A percentile compares a stretch with the other conserved stretches of the same genome.
These are phyloP conservation scores for Carlito syrichta DNA, from an alignment of 2,113 vertebrate genomes.

Conservation along the genomic window DNA sequence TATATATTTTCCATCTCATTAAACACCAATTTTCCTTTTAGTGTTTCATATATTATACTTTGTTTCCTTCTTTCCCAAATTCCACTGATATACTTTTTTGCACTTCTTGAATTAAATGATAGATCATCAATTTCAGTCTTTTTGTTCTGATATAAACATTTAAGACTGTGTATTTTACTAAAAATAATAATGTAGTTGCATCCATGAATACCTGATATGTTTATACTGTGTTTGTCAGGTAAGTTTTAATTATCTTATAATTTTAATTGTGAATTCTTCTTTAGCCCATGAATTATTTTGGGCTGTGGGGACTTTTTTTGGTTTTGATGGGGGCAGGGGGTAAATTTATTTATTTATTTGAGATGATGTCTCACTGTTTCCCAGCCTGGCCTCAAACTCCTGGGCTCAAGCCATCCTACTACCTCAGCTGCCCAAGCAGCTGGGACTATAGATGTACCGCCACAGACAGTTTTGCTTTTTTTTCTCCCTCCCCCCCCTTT, in stretches of 20 bases:
- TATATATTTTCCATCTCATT: conserved; percentile 23
- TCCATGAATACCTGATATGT: neutral
- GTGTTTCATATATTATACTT: neutral
- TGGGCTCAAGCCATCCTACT: neutral
- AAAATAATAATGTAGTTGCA: neutral
- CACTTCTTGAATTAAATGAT: neutral
- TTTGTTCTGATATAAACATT: neutral
- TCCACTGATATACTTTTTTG: neutral
- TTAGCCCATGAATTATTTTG: neutral
- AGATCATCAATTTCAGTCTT: neutral
- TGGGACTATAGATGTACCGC: neutral
- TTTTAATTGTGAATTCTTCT: neutral
- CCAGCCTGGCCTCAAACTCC: neutral
- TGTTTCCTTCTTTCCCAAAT: neutral
- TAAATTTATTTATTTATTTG: neutral
- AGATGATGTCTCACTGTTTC: neutral
- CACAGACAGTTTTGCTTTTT: neutral
- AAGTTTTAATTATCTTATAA: neutral
- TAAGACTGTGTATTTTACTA: neutral
- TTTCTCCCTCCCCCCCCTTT: too few species aligned
- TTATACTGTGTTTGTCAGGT: neutral
- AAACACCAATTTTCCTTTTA: neutral
- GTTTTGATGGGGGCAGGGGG: neutral
- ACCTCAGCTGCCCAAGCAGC: neutral
- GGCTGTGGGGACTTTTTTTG: neutral